Conservation (phyloP, 2,888 invertebrate genomes). For the Acrobasis consociella region DNA sequence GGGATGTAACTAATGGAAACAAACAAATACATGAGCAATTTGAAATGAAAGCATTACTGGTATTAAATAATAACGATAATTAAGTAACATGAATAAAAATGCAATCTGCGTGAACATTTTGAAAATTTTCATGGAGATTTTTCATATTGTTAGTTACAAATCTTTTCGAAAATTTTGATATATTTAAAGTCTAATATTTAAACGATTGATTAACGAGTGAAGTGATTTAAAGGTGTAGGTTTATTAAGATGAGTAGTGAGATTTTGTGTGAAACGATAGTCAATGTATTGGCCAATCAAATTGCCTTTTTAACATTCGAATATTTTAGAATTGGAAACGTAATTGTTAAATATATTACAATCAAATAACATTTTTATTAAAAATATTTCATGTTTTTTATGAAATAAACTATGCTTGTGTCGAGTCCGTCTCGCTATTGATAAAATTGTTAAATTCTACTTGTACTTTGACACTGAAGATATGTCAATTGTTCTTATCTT, state of each 20-base stretch:
- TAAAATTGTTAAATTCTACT: constrained; percentile 41
- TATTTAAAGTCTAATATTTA: constrained; percentile 8
- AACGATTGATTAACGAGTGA: constrained; percentile 7
- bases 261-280: constrained; percentile 46
- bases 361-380: constrained; percentile 42
- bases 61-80: constrained; percentile 1
- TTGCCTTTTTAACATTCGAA: constrained; percentile 63
- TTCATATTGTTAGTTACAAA: constrained; percentile 3
- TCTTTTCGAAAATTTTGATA: constrained; percentile 7
- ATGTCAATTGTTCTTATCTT: constrained; percentile 58
- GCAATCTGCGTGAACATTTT: background rate
- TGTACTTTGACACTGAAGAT: constrained; percentile 46
- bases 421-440: constrained; percentile 41
- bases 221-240: constrained; percentile 7
- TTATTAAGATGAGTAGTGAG: constrained; percentile 39
- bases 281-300: constrained; percentile 60
- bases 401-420: constrained; percentile 46
- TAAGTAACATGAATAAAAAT: background rate
- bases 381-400: constrained; percentile 43
- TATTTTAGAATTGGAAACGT: constrained; percentile 44
- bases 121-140: background rate
- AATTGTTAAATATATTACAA: constrained; percentile 48
- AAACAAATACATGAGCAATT: too few relatives aligned
- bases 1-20: background rate
- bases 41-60: too few relatives aligned